Evolutionary conservation across 2,797 vertebrate genomes (phyloP).

Genomic region (Eremophila alpestris): DNA sequence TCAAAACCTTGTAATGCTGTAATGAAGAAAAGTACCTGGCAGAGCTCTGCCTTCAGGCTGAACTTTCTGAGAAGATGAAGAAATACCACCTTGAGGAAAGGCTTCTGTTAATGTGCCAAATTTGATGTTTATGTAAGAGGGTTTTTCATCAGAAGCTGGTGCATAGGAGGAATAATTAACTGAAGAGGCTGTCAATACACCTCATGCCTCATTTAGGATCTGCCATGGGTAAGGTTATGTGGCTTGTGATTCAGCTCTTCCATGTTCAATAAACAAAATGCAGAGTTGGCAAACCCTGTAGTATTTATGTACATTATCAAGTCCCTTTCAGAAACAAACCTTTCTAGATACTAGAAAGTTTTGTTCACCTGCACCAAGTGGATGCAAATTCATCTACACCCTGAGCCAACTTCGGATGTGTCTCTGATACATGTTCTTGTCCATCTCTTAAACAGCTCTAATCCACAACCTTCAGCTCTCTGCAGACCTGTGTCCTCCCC

Average conservation of each 20-base stretch:
- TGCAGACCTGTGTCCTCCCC: neutral
- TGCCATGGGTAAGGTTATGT: neutral
- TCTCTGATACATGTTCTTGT: neutral
- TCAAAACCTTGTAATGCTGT: slow-evolving; percentile 26
- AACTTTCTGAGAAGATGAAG: slow-evolving; percentile 24
- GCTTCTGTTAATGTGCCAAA: neutral
- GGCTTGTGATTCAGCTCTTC: neutral
- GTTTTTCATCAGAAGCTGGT: neutral
- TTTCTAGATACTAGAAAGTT: neutral
- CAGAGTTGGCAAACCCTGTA: neutral
- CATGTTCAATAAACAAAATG: neutral
- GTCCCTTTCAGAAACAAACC: neutral
- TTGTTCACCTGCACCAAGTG: neutral
- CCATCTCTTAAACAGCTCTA: neutral
- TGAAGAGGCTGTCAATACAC: neutral
- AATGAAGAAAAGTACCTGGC: neutral
- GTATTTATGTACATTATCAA: neutral
- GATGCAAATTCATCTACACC: neutral
- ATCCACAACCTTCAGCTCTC: neutral
- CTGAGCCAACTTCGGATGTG: neutral
- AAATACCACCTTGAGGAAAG: slow-evolving; percentile 28
- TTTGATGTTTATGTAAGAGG: neutral
- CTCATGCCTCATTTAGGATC: neutral
- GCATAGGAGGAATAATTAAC: neutral
- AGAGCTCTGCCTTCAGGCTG: neutral